Conservation (phyloP, 1,140 invertebrate species). For the Sesamia nonagrioides region DNA sequence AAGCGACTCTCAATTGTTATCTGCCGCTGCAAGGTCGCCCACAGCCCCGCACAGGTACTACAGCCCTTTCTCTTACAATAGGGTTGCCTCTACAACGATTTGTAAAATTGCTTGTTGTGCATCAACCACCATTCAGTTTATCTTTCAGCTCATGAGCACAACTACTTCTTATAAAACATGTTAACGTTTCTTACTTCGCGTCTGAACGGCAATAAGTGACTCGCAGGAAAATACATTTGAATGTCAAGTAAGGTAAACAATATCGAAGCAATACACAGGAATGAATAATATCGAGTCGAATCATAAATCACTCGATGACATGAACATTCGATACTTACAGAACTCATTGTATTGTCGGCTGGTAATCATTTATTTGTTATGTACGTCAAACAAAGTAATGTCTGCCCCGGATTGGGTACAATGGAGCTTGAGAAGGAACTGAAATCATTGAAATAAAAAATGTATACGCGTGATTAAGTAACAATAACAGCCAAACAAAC, state of each 20-base stretch:
- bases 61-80: constrained; percentile 78
- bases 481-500: neutral
- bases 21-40: constrained; percentile 81
- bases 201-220: neutral
- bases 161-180: neutral
- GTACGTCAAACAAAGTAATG: constrained; percentile 40
- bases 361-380: constrained; percentile 46
- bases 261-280: constrained; percentile 37
- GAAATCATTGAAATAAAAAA: constrained; percentile 47
- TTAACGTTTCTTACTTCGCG: neutral
- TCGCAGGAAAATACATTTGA: constrained; percentile 23
- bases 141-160: neutral
- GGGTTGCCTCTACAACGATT: constrained; percentile 59
- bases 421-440: constrained; percentile 33
- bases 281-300: constrained; percentile 30
- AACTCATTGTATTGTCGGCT: constrained; percentile 33
- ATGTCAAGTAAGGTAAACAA: constrained; percentile 43
- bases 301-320: constrained; percentile 45
- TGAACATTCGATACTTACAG: constrained; percentile 44
- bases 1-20: constrained; percentile 83
- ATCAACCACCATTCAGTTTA: neutral
- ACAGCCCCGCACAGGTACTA: constrained; percentile 73
- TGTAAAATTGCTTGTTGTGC: neutral
- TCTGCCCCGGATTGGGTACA: constrained; percentile 42
- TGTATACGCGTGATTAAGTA: constrained; percentile 38